Conservation (phyloP, 1,140 invertebrate genomes). For the Teleogryllus occipitalis region DNA sequence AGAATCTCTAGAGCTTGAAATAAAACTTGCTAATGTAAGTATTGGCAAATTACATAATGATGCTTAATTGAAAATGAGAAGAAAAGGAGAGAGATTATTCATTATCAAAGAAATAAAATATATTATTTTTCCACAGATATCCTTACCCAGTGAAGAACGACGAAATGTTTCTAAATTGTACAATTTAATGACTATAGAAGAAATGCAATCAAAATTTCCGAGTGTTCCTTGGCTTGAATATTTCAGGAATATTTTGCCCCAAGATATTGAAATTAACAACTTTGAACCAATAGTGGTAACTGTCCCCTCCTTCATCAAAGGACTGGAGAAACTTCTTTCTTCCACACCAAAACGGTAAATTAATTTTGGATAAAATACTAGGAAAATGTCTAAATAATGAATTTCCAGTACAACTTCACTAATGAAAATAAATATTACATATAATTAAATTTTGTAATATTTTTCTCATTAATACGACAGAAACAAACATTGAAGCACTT, state of each 20-base stretch:
- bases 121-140: constrained; percentile 53
- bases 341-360: constrained; percentile 47
- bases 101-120: not conserved
- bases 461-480: too few species aligned
- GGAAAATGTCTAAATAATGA: too few species aligned
- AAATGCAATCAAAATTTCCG: constrained; percentile 65
- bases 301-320: constrained; percentile 64
- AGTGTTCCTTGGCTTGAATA: constrained; percentile 73
- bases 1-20: constrained; percentile 85
- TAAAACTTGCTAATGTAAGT: constrained; percentile 83
- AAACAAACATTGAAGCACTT: too few species aligned
- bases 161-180: constrained; percentile 85
- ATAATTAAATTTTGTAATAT: too few species aligned
- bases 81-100: not conserved
- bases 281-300: constrained; percentile 73
- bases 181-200: constrained; percentile 75
- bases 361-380: not conserved
- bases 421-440: too few species aligned
- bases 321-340: constrained; percentile 51
- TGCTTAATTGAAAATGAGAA: not conserved
- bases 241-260: constrained; percentile 63
- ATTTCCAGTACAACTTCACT: too few species aligned
- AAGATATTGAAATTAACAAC: constrained; percentile 46
- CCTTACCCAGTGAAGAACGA: constrained; percentile 79
- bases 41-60: constrained; percentile 11